Conservation (phyloP, 2,113 vertebrate species). For the Podiceps cristatus region DNA sequence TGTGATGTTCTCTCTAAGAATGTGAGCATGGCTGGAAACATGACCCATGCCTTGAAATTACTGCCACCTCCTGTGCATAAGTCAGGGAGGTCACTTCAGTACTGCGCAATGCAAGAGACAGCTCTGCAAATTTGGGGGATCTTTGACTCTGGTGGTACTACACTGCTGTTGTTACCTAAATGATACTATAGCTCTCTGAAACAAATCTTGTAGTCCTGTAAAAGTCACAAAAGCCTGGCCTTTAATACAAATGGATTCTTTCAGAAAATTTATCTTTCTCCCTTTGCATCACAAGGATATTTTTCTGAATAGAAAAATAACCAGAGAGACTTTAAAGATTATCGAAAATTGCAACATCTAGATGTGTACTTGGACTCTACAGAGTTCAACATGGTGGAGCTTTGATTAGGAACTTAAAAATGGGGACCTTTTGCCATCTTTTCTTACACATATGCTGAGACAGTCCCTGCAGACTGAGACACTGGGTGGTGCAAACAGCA, state of each 20-base stretch:
- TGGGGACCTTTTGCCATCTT: not conserved
- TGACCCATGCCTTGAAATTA: not conserved
- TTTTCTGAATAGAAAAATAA: not conserved
- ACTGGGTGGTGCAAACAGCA: not conserved
- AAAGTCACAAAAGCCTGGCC: not conserved
- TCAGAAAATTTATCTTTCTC: not conserved
- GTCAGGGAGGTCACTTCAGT: not conserved
- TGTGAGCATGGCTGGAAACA: not conserved
- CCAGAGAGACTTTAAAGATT: not conserved
- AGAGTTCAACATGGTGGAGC: not conserved
- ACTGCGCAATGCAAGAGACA: not conserved
- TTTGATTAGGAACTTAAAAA: not conserved
- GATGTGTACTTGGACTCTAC: not conserved
- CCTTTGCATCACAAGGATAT: not conserved
- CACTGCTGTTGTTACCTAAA: not conserved
- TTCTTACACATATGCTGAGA: not conserved
- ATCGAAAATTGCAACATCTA: not conserved
- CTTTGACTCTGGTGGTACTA: not conserved
- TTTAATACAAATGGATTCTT: not conserved
- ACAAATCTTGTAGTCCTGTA: not conserved
- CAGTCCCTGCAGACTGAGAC: not conserved
- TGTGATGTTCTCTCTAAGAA: not conserved
- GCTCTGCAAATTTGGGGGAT: not conserved
- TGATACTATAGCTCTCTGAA: rapidly evolving
- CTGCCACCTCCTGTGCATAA: not conserved